Conservation (phyloP, 2,888 invertebrate genomes). For the Carpatolechia fugitivella region DNA sequence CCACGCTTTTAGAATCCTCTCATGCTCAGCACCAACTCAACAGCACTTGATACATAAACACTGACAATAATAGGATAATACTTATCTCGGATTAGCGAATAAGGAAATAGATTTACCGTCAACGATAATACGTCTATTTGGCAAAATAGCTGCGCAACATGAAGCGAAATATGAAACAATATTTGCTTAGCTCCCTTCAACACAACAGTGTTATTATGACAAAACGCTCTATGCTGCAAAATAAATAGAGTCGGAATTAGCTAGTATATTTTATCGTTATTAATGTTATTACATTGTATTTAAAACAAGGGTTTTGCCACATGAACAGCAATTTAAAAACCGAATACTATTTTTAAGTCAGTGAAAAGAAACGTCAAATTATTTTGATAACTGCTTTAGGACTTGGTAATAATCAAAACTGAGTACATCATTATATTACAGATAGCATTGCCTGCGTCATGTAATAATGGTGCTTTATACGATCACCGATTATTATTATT, state of each 20-base stretch:
- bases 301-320: slow-evolving; percentile 48
- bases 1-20: background rate
- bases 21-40: no score
- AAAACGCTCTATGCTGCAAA: slow-evolving; percentile 60
- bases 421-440: no score
- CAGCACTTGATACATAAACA: background rate
- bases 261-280: slow-evolving; percentile 76
- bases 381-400: no score
- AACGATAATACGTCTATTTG: slow-evolving; percentile 63
- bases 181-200: slow-evolving; percentile 55
- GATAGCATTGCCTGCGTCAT: no score
- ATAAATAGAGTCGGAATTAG: slow-evolving; percentile 72
- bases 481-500: no score
- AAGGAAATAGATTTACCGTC: slow-evolving; percentile 60
- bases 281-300: slow-evolving; percentile 78
- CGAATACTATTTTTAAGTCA: no score
- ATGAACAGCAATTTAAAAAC: no score
- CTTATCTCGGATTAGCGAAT: slow-evolving; percentile 46
- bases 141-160: slow-evolving; percentile 46
- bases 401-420: no score
- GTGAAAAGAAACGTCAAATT: no score
- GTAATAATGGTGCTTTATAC: no score
- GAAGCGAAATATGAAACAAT: slow-evolving; percentile 68
- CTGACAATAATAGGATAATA: slow-evolving; percentile 17
- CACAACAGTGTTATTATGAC: slow-evolving; percentile 53